A percentile compares a stretch with the other conserved stretches of the same genome.
phyloP scores from a whole-genome alignment of 2,797 vertebrate genomes.

The Benthosema pterotum region DNA sequence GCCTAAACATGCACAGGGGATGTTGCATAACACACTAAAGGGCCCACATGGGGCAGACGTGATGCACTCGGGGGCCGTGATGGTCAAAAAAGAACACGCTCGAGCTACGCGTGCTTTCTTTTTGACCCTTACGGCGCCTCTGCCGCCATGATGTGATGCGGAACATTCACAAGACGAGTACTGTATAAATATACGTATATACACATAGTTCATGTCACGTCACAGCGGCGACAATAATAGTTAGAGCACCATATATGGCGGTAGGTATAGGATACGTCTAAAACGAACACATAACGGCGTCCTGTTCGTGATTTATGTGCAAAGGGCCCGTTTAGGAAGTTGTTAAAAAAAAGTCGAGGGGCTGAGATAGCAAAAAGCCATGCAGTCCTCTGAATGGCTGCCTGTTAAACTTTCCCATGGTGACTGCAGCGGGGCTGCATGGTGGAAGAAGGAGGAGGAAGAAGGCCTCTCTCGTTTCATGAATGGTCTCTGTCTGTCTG shows the following conservation, averaged over 20 bases:
- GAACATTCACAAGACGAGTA: no score
- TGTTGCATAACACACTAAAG: not conserved
- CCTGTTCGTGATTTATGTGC: slow-evolving; percentile 1
- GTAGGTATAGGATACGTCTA: no score
- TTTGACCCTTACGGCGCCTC: no score
- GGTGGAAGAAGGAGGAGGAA: no score
- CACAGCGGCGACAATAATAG: no score
- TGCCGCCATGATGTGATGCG: no score
- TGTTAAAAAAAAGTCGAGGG: slow-evolving; percentile 3
- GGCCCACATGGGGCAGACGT: not conserved
- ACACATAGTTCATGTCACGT: not conserved
- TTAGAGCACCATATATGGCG: no score
- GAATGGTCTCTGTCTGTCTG: slow-evolving; percentile 52
- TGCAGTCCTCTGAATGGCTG: slow-evolving; percentile 47
- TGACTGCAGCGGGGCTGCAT: slow-evolving; percentile 35
- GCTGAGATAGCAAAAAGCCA: not conserved
- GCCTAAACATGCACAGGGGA: slow-evolving; percentile 42
- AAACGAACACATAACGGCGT: not conserved
- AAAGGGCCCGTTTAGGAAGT: not conserved
- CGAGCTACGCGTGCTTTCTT: no score
- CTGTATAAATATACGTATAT: no score
- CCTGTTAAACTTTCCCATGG: slow-evolving; percentile 58
- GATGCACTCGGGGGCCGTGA: not conserved
- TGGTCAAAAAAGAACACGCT: not conserved
- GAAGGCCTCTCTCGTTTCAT: slow-evolving; percentile 69